Percentiles rank a stretch among this genome's conserved stretches.
These are phyloP conservation scores for Pemphigus obesinymphae DNA, from an alignment of 1,140 invertebrate genomes.

Conservation along the genomic window DNA sequence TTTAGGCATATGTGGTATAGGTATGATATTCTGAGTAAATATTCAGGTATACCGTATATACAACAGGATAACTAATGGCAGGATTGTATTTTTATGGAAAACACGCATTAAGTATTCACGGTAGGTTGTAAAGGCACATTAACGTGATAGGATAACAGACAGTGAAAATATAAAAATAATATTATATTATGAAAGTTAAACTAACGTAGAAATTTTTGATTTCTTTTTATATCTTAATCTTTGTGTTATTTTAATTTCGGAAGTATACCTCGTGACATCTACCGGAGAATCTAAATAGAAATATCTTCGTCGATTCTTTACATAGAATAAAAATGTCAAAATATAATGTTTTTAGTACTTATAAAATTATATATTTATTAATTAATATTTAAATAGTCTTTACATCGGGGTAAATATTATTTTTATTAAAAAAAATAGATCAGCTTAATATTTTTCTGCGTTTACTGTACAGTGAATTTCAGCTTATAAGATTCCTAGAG, in stretches of 20 bases:
- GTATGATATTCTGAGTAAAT: too few relatives aligned
- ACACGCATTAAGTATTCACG: too few relatives aligned
- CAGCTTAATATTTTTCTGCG: neutral
- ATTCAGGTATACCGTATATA: too few relatives aligned
- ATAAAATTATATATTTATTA: too few relatives aligned
- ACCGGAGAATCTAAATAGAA: neutral
- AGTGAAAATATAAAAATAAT: too few relatives aligned
- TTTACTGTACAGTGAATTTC: neutral
- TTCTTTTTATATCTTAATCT: neutral
- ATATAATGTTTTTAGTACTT: neutral
- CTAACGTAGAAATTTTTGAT: neutral
- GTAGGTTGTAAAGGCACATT: too few relatives aligned
- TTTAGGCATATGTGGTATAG: too few relatives aligned
- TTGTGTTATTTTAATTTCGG: neutral
- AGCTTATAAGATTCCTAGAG: neutral
- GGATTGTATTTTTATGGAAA: too few relatives aligned
- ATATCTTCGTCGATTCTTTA: too few relatives aligned
- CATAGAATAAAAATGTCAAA: neutral
- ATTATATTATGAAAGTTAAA: too few relatives aligned
- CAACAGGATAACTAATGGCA: too few relatives aligned
- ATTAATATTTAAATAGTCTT: neutral
- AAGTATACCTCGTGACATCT: constrained; percentile 20
- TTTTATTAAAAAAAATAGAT: neutral
- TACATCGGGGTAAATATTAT: neutral
- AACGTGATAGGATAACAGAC: too few relatives aligned